A percentile compares a stretch with the other conserved stretches of the same genome.
phyloP scores from a whole-genome alignment of 2,113 vertebrate genomes.

The Pitta sordida region DNA sequence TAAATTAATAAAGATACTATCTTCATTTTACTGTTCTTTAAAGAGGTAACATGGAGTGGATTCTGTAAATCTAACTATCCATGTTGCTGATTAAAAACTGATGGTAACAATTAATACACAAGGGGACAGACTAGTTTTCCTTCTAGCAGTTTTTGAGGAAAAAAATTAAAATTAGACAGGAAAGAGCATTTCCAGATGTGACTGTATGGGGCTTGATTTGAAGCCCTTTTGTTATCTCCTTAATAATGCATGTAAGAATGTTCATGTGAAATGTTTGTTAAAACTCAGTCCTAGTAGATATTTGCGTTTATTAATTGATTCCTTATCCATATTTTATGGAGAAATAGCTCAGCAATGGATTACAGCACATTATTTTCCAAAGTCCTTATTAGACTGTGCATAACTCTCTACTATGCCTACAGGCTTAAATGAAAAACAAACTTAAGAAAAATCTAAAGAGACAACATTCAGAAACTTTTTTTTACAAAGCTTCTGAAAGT shows the following conservation, averaged over 20 bases:
- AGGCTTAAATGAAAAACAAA: constrained; percentile 61
- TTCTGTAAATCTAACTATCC: constrained; percentile 67
- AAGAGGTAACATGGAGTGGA: constrained; percentile 61
- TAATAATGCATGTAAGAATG: constrained; percentile 48
- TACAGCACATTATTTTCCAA: constrained; percentile 14
- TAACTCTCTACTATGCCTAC: constrained; percentile 28
- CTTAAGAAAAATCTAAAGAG: constrained; percentile 59
- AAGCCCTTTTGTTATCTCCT: constrained; percentile 55
- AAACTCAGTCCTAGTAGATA: constrained; percentile 24
- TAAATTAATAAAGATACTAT: constrained; percentile 66
- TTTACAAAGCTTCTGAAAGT: constrained; percentile 51
- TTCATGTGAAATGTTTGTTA: constrained; percentile 14
- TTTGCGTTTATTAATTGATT: constrained; percentile 48
- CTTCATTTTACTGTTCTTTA: constrained; percentile 62
- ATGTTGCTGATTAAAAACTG: constrained; percentile 72
- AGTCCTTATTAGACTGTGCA: constrained; percentile 36
- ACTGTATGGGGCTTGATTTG: constrained; percentile 17
- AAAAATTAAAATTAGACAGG: constrained; percentile 36
- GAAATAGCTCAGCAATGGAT: neutral
- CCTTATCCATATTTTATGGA: constrained; percentile 53
- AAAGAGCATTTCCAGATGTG: constrained; percentile 71
- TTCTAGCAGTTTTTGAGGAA: neutral
- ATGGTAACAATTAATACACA: constrained; percentile 61
- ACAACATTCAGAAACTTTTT: constrained; percentile 60
- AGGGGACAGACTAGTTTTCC: constrained; percentile 14